Percentiles rank a stretch among this genome's conserved stretches.
Evolutionary conservation across 2,797 vertebrate species (phyloP).

Genomic region (Pygocentrus nattereri): DNA sequence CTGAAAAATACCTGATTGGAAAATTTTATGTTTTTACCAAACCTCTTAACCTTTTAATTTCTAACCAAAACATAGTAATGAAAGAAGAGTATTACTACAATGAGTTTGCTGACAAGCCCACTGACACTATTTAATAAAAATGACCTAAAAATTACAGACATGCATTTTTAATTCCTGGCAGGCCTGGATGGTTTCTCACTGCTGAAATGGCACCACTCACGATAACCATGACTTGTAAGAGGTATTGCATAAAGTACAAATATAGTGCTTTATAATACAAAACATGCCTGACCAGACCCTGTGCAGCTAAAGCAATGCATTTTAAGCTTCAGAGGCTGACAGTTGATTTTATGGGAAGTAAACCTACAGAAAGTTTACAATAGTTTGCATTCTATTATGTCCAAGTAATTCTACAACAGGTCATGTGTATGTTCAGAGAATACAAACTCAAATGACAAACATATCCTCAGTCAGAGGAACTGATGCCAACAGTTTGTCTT

Average conservation of each 20-base stretch:
- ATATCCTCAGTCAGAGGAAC: not conserved
- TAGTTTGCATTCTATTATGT: not conserved
- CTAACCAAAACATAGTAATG: no score
- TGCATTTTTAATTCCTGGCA: no score
- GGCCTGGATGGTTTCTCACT: no score
- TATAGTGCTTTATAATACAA: slow-evolving; percentile 38
- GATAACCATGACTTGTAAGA: not conserved
- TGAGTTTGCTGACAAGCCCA: no score
- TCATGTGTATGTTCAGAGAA: not conserved
- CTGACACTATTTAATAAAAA: no score
- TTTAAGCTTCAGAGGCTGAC: not conserved
- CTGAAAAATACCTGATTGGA: no score
- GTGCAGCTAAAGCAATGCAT: not conserved
- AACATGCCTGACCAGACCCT: not conserved
- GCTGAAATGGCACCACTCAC: not conserved
- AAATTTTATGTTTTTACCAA: no score
- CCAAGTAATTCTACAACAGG: not conserved
- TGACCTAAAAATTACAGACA: no score
- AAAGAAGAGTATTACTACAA: no score
- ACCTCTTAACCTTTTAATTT: no score
- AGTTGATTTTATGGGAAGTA: slow-evolving; percentile 1
- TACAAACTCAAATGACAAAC: slow-evolving; percentile 4
- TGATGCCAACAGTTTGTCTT: not conserved
- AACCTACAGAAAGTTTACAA: slow-evolving; percentile 4
- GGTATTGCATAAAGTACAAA: slow-evolving; percentile 57